Percentiles rank a stretch among this genome's conserved stretches.
Evolutionary conservation across 2,888 invertebrate genomes (phyloP).

Genomic region (Orchestes rusci): DNA sequence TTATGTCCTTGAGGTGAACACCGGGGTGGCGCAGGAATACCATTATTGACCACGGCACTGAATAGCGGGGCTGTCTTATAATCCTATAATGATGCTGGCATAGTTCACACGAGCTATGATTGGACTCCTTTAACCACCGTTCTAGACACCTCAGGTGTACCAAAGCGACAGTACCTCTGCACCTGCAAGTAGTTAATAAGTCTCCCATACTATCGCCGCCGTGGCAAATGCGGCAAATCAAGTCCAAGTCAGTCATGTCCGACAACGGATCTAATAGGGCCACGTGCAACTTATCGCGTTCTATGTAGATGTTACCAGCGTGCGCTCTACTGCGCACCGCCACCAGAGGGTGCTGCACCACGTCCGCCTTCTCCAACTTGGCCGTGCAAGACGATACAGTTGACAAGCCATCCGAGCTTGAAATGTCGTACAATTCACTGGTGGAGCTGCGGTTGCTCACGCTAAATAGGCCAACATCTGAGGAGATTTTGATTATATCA

Average conservation of each 20-base stretch:
- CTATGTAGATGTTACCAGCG: constrained; percentile 33
- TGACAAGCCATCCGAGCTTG: constrained; percentile 1
- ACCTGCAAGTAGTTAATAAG: constrained; percentile 49
- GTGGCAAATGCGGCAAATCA: constrained; percentile 43
- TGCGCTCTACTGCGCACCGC: constrained; percentile 37
- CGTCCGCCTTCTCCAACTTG: constrained; percentile 29
- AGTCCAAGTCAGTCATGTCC: constrained; percentile 27
- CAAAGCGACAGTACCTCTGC: constrained; percentile 50
- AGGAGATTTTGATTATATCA: constrained; percentile 26
- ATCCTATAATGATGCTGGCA: constrained; percentile 50
- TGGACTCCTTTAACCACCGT: constrained; percentile 51
- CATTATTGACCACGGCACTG: constrained; percentile 37
- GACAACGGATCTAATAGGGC: constrained; percentile 33
- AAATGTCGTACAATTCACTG: constrained; percentile 30
- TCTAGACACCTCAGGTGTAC: constrained; percentile 53
- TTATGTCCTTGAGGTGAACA: constrained; percentile 43
- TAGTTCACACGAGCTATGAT: constrained; percentile 49
- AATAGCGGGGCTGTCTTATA: constrained; percentile 43
- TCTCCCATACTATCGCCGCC: constrained; percentile 42
- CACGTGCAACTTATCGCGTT: constrained; percentile 35
- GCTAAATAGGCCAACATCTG: constrained; percentile 35
- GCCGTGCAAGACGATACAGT: constrained; percentile 5
- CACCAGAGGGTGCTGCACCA: constrained; percentile 36
- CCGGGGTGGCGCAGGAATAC: constrained; percentile 44
- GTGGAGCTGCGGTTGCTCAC: constrained; percentile 30